A percentile compares a stretch with the other conserved stretches of the same genome.
Conservation (phyloP, 1,140 invertebrate genomes). For the Littorina saxatilis region DNA sequence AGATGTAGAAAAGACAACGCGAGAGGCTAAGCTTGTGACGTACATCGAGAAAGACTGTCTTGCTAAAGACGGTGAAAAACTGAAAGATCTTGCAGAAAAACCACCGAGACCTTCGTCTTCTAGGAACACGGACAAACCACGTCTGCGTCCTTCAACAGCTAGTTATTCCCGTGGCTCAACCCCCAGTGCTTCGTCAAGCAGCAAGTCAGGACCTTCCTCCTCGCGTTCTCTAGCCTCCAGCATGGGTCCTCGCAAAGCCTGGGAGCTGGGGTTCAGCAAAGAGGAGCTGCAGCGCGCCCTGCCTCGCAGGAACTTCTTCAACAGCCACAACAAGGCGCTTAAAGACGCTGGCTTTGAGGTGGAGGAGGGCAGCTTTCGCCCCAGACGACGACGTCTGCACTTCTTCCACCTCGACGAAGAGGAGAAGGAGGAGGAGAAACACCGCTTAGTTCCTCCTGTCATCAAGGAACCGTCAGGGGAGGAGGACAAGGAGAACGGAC, state of each 20-base stretch:
- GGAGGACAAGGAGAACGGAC: not conserved
- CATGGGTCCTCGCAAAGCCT: not conserved
- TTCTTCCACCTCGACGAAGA: constrained; percentile 27
- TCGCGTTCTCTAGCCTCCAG: not conserved
- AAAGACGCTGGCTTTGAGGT: constrained; percentile 59
- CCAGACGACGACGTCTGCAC: not conserved
- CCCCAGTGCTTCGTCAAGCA: not conserved
- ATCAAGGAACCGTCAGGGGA: not conserved
- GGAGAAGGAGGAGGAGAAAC: not conserved
- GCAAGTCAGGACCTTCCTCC: not conserved
- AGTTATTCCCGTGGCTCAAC: not conserved
- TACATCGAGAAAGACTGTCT: not conserved
- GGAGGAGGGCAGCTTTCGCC: constrained; percentile 38
- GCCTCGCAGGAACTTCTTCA: constrained; percentile 61
- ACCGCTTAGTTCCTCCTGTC: constrained; percentile 8
- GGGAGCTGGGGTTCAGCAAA: constrained; percentile 46
- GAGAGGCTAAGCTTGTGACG: not conserved
- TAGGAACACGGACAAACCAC: not conserved
- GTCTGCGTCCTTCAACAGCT: not conserved
- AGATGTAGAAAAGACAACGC: not conserved
- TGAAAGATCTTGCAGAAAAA: too few relatives aligned
- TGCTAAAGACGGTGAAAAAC: too few relatives aligned
- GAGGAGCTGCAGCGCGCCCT: constrained; percentile 58
- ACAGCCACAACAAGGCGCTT: constrained; percentile 61
- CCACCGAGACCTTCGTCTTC: not conserved